Evolutionary conservation across 2,888 invertebrate genomes (phyloP).

Genomic region (Sinotaia quadrata): DNA sequence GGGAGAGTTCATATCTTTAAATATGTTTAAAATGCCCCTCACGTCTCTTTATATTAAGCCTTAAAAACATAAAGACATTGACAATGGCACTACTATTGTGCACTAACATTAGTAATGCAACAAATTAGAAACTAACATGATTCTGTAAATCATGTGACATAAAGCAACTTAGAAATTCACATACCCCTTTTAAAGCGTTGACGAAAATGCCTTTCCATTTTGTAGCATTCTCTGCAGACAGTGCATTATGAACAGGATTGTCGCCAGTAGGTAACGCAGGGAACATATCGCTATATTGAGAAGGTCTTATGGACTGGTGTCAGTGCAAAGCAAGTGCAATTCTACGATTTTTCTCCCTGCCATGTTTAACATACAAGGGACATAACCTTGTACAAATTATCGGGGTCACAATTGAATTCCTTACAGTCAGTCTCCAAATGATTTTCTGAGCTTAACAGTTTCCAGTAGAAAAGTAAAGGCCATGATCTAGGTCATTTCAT

Average conservation of each 20-base stretch:
- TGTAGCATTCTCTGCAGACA: conserved; percentile 86
- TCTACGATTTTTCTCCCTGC: conserved; percentile 35
- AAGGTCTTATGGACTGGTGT: conserved; percentile 18
- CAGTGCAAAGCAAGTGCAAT: conserved; percentile 23
- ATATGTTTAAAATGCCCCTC: too few relatives aligned
- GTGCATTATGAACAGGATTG: conserved; percentile 28
- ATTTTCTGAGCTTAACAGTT: conserved; percentile 5
- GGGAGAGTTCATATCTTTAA: too few relatives aligned
- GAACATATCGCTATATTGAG: conserved; percentile 37
- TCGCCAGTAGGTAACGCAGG: conserved; percentile 33
- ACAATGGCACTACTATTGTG: too few relatives aligned
- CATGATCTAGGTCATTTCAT: conserved; percentile 14
- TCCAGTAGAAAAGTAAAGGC: conserved; percentile 1
- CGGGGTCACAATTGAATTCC: conserved; percentile 29
- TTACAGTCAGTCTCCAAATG: conserved; percentile 13
- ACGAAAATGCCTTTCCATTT: conserved; percentile 95
- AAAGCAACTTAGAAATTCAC: conserved; percentile 41
- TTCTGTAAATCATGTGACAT: conserved; percentile 27
- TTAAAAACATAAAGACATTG: too few relatives aligned
- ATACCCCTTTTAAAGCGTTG: conserved; percentile 87
- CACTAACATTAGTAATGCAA: too few relatives aligned
- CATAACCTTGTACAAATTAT: conserved; percentile 39
- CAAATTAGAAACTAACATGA: too few relatives aligned
- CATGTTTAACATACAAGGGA: conserved; percentile 50
- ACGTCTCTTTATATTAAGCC: too few relatives aligned